phyloP scores from a whole-genome alignment of 1,140 invertebrate species.

The Ips typographus region DNA sequence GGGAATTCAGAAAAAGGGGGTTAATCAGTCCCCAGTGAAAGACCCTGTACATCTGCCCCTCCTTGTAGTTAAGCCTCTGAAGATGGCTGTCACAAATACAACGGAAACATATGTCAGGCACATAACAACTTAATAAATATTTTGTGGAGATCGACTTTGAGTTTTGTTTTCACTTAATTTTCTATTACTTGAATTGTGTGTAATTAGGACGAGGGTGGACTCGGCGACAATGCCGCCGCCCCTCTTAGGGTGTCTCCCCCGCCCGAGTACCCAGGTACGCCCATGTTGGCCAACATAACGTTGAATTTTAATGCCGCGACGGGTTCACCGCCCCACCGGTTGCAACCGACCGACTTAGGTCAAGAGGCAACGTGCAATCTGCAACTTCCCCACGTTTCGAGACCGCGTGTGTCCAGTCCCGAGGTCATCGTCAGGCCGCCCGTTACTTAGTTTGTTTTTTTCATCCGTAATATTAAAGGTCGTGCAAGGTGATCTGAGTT shows the following conservation, averaged over 20 bases:
- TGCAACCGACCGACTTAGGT: constrained; percentile 33
- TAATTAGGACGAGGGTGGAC: constrained; percentile 37
- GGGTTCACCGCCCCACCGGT: constrained; percentile 37
- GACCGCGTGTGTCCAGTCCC: constrained; percentile 17
- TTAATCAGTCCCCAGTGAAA: too few relatives aligned
- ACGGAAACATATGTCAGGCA: too few relatives aligned
- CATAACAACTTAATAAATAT: too few relatives aligned
- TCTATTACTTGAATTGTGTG: too few relatives aligned
- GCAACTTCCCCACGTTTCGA: not conserved
- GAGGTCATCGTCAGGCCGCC: constrained; percentile 20
- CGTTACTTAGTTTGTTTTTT: not conserved
- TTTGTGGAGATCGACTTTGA: too few relatives aligned
- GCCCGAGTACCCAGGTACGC: constrained; percentile 50
- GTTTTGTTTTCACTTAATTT: too few relatives aligned
- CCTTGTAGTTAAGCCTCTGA: too few relatives aligned
- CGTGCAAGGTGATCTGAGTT: not conserved
- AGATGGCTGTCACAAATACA: too few relatives aligned
- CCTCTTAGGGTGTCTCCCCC: constrained; percentile 47
- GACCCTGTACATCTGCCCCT: too few relatives aligned
- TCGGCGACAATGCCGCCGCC: constrained; percentile 6
- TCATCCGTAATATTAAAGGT: not conserved
- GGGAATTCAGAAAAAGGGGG: too few relatives aligned
- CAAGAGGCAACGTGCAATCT: constrained; percentile 6
- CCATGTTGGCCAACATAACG: constrained; percentile 38
- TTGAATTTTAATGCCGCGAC: constrained; percentile 17